Evolutionary conservation across 2,797 vertebrate species (phyloP), one percentile per base, ranked within the genome.

Genomic region (Anniella stebbinsi): DNA sequence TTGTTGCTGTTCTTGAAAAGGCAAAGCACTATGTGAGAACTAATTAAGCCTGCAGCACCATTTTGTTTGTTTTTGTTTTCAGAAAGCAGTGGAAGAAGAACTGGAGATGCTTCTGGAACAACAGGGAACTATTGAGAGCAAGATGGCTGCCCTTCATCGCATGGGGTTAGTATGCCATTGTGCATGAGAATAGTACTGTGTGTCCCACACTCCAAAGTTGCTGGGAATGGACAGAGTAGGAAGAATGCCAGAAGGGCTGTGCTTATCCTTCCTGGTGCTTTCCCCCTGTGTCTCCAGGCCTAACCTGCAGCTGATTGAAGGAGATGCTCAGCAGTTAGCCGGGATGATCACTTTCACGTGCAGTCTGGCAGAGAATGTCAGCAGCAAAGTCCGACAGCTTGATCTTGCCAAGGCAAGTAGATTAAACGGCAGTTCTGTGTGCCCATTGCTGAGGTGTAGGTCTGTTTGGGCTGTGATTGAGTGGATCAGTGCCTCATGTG

Each of bases 271-370:
- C 1, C 45, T 1, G 54, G 1, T n/a, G 2, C 38, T 21, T 30
- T 23, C 60, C 11, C 54, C 66, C 0, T 95, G 30, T 96, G 88
- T 95, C 90, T 83, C 36, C 81, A 99, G 99, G 51, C 99, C 99
- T 4, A 99, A 98, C 82, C 92, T 99, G 81, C 99, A 99, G 96
- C 92, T 99, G 92, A 99, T 99, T 2, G 99, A 98, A 95, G 99
- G 98, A 85, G 99, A 99, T 81, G 99, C 99, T 90, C 98, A 98
- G 93, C 99, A 99, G 94, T 93, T 99, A 90, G 98, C 98, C 0
- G 99, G 99, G 84, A 99, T 99, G 98, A 99, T 99, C 96, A 98
- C 97, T 21, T 99, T 99, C 92, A 99, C 99, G 78, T 99, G 99
- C 94, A 99, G 98, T 95, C 97, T 99, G 94, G 99, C 99, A 0